Conservation (phyloP, 2,113 vertebrate species). For the Xenopus laevis region DNA sequence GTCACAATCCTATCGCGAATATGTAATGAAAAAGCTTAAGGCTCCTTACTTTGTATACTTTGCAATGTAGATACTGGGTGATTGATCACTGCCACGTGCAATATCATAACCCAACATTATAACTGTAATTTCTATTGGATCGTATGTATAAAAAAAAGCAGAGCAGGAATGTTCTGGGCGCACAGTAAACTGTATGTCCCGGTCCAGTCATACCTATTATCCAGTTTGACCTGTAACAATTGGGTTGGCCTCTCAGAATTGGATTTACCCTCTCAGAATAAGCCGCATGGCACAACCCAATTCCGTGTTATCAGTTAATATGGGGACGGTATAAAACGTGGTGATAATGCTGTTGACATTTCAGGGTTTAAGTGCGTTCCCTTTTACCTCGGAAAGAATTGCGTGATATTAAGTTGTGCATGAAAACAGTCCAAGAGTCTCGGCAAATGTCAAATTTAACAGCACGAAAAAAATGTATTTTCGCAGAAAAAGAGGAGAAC, state of each 20-base stretch:
- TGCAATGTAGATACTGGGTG: too few relatives aligned
- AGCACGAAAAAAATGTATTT: slow-evolving; percentile 58
- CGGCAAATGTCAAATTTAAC: slow-evolving; percentile 60
- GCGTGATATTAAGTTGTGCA: slow-evolving; percentile 35
- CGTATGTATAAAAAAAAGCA: not conserved
- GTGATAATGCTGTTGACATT: slow-evolving; percentile 60
- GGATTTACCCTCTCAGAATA: not conserved
- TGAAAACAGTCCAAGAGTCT: slow-evolving; percentile 44
- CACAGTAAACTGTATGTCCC: slow-evolving; percentile 5
- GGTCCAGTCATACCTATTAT: not conserved
- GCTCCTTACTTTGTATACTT: too few relatives aligned
- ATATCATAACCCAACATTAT: slow-evolving; percentile 33
- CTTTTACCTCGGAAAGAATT: slow-evolving; percentile 24
- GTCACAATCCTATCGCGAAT: too few relatives aligned
- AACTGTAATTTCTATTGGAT: slow-evolving; percentile 38
- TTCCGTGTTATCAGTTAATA: slow-evolving; percentile 34
- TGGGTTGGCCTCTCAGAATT: slow-evolving; percentile 10
- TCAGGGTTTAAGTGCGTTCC: slow-evolving; percentile 42
- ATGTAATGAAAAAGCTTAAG: too few relatives aligned
- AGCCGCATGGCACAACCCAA: too few relatives aligned
- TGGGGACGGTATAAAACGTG: slow-evolving; percentile 35
- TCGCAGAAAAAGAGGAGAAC: slow-evolving; percentile 57
- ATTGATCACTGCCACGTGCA: slow-evolving; percentile 14
- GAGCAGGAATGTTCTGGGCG: too few relatives aligned
- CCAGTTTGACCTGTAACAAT: slow-evolving; percentile 21